Evolutionary conservation across 1,140 invertebrate species (phyloP), one percentile per base, ranked within the genome.

Genomic region (Helicoverpa zea): DNA sequence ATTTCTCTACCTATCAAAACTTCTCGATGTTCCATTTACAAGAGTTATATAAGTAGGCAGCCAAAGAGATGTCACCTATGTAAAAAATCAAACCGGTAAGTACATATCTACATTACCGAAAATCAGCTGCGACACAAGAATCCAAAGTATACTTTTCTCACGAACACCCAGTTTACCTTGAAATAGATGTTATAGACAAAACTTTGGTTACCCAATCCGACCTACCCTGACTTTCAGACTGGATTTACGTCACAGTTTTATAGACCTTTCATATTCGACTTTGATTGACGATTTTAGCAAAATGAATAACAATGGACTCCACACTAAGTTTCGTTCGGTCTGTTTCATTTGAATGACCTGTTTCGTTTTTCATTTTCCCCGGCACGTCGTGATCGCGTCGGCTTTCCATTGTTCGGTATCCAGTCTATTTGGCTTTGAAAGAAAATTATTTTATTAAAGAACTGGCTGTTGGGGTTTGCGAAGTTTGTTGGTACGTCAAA

Each of bases 331-430:
- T 14, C 49, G 29, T 70, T 70, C 51, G 66, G 49, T 30, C 49
- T 70, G 66, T 30, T 70, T 70, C 66, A 49, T 66, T 66, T 66
- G n/a, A 66, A 49, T 66, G 66, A 52, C 9, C 49, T 70, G 66
- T 54, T 72, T 54, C 68, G 68, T 54, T 72, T 72, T 54, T 72
- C 68, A 72, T 72, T 72, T 72, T 54, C 49, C 16, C 49, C 18
- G 51, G 2, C 51, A 51, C 51, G 64, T 68, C 11, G 23, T 2
- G 23, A 52, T 52, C 51, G 18, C 68, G 18, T 68, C 47, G 51
- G 23, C 18, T 29, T 54, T n/a, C 68, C 49, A 54, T 72, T 72
- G 68, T 72, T 72, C 68, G 30, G 12, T 35, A n/a, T 30, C 16
- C 30, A 47, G 30, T 64, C 61, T 64, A n/a, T 72, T 72, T 18